Conservation (phyloP, 2,797 vertebrate species). For the Heliangelus exortis region DNA sequence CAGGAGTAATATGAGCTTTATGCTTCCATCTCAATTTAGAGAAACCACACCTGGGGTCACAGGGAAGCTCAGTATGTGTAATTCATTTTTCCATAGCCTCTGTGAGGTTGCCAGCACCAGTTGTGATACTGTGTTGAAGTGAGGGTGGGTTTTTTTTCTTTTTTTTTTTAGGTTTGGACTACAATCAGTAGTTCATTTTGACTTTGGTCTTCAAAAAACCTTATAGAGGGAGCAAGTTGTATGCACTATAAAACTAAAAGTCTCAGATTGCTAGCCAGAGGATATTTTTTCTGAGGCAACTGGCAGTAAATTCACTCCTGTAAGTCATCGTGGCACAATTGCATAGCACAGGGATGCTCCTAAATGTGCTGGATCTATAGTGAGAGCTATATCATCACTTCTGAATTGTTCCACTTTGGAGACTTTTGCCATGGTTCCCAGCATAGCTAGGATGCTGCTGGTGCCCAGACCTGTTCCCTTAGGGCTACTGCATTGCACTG, state of each 20-base stretch:
- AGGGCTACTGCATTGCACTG: accelerated
- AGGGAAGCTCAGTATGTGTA: background rate
- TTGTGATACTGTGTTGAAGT: background rate
- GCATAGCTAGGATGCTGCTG: background rate
- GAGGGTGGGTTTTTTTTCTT: background rate
- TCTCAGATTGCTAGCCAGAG: background rate
- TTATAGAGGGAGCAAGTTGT: background rate
- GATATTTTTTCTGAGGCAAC: background rate
- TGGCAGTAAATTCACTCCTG: background rate
- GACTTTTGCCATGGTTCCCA: background rate
- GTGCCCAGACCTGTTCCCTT: background rate
- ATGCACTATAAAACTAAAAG: background rate
- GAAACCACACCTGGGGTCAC: background rate
- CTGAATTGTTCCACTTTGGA: background rate
- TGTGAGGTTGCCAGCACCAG: background rate
- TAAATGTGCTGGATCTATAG: background rate
- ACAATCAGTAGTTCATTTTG: background rate
- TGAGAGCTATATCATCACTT: background rate
- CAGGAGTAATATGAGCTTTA: background rate
- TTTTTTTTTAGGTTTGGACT: background rate
- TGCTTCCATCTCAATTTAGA: background rate
- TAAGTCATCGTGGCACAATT: background rate
- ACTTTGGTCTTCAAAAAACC: background rate
- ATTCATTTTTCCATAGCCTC: background rate
- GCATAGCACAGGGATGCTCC: background rate